Evolutionary conservation across 2,113 vertebrate genomes (phyloP).

Genomic region (Dasyurus viverrinus): DNA sequence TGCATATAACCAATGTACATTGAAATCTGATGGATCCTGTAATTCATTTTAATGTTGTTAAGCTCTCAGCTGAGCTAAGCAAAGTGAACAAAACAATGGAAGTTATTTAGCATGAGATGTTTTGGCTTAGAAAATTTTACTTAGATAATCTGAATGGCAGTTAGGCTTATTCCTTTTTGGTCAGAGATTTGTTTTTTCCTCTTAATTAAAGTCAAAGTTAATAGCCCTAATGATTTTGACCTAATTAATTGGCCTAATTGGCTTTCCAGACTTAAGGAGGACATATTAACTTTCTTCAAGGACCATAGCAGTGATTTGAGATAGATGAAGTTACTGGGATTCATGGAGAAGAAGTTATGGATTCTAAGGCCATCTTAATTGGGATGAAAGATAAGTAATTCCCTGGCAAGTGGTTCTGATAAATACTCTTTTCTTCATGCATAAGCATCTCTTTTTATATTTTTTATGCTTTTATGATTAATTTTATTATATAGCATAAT

Average conservation of each 20-base stretch:
- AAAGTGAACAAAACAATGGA: constrained; percentile 2
- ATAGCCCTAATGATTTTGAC: background rate
- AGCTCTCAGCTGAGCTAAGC: background rate
- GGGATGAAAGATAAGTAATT: background rate
- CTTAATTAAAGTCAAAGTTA: background rate
- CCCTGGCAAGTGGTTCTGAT: background rate
- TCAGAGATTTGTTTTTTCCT: background rate
- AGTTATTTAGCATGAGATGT: background rate
- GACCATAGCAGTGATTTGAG: background rate
- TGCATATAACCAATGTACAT: background rate
- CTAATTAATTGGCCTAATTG: background rate
- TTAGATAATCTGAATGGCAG: background rate
- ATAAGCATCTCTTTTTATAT: background rate
- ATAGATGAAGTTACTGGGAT: background rate
- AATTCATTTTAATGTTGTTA: background rate
- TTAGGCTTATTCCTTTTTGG: background rate
- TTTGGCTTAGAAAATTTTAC: constrained; percentile 5
- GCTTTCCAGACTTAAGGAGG: background rate
- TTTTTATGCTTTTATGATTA: background rate
- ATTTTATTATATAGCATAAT: background rate
- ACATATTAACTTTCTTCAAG: background rate
- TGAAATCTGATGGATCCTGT: background rate
- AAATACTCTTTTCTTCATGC: background rate
- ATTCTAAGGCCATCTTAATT: background rate
- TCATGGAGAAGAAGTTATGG: background rate